Conservation (phyloP, 1,140 invertebrate species). For the Ladona fulva region DNA sequence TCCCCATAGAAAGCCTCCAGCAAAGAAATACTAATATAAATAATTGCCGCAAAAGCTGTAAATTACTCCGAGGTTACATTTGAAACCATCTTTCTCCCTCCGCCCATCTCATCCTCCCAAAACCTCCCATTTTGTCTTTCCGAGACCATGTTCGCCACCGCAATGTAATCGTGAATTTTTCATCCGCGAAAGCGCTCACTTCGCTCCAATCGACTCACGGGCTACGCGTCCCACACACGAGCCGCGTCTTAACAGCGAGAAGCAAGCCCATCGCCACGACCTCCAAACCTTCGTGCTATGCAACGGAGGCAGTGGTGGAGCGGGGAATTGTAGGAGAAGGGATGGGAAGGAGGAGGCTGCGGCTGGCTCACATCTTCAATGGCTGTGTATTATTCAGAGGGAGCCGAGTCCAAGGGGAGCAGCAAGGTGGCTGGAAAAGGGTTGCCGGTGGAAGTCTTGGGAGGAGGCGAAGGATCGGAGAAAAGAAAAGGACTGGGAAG, state of each 20-base stretch:
- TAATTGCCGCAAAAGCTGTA: too few relatives aligned
- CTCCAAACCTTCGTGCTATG: background rate
- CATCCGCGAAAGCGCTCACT: background rate
- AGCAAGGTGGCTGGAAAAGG: background rate
- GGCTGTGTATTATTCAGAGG: background rate
- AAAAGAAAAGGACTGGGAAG: background rate
- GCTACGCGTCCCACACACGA: background rate
- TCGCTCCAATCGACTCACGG: background rate
- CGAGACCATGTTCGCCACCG: background rate
- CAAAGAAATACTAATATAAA: too few relatives aligned
- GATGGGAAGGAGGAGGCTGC: background rate
- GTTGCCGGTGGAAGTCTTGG: background rate
- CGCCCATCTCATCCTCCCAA: background rate
- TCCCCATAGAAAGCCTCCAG: too few relatives aligned
- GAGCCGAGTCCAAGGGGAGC: background rate
- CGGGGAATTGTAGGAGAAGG: background rate
- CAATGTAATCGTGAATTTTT: background rate
- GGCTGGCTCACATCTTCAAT: slow-evolving; percentile 1
- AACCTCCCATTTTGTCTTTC: background rate
- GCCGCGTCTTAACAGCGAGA: background rate
- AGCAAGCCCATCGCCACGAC: background rate
- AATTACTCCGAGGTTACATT: background rate
- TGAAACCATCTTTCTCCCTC: background rate
- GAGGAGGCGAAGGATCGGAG: background rate
- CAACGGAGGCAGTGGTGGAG: background rate